Percentiles rank a stretch among this genome's conserved stretches.
These are phyloP conservation scores for Grammomys surdaster DNA, from an alignment of 2,113 vertebrate genomes.

Conservation along the genomic window DNA sequence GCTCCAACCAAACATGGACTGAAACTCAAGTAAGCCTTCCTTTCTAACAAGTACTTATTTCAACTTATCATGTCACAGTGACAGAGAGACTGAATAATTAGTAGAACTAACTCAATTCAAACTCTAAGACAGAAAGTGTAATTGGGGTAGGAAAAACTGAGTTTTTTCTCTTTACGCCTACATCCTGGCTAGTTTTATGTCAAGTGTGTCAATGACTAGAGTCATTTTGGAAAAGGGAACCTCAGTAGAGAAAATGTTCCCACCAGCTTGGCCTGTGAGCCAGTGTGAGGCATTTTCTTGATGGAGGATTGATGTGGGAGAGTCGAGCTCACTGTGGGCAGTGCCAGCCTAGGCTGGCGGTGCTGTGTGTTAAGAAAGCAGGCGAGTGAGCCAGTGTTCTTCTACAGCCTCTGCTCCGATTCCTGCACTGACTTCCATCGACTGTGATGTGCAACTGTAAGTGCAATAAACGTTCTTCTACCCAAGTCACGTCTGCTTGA, in stretches of 20 bases:
- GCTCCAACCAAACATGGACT: neutral
- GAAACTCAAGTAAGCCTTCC: neutral
- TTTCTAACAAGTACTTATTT: neutral
- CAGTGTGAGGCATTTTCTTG: neutral
- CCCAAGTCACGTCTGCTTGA: neutral
- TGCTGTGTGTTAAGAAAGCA: neutral
- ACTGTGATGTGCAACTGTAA: neutral
- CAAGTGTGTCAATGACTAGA: neutral
- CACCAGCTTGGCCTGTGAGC: neutral
- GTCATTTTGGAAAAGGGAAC: neutral
- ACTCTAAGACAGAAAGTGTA: neutral
- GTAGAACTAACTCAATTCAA: slow-evolving; percentile 40
- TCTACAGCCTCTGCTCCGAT: neutral
- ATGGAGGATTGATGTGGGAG: neutral
- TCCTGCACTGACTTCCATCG: neutral
- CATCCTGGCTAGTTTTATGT: neutral
- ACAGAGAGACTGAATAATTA: neutral
- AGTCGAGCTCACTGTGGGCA: neutral
- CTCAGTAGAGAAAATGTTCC: neutral
- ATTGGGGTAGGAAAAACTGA: neutral
- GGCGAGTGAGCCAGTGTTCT: neutral
- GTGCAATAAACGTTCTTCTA: neutral
- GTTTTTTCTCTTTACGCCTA: neutral
- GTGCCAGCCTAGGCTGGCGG: neutral
- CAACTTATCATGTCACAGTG: neutral